A percentile compares a stretch with the other conserved stretches of the same genome.
Conservation (phyloP, 2,888 invertebrate genomes). For the Tanypteryx hageni region DNA sequence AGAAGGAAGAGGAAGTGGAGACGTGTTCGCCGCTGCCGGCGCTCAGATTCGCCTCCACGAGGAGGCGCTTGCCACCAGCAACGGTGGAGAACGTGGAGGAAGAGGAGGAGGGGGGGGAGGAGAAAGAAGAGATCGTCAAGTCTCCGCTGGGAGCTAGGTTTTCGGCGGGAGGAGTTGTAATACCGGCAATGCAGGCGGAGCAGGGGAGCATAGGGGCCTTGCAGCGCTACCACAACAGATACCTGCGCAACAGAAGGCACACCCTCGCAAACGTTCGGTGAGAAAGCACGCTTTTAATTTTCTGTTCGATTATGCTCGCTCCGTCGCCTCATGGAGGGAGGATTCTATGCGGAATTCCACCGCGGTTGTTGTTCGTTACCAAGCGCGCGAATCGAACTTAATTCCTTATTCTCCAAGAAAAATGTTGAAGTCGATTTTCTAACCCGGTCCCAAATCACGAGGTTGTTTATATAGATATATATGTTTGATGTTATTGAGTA, state of each 20-base stretch:
- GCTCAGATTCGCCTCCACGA: conserved; percentile 72
- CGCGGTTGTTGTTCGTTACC: too few relatives aligned
- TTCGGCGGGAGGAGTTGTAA: neutral
- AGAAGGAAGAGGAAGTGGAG: conserved; percentile 47
- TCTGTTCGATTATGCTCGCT: too few relatives aligned
- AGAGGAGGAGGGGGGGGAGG: conserved; percentile 69
- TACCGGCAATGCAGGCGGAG: conserved; percentile 88
- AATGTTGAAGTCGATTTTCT: too few relatives aligned
- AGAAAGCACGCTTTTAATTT: conserved; percentile 75
- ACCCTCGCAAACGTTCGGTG: conserved; percentile 95
- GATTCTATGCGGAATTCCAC: too few relatives aligned
- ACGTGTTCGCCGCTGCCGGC: conserved; percentile 68
- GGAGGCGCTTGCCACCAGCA: conserved; percentile 69
- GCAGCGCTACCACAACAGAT: conserved; percentile 91
- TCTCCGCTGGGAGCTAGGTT: conserved; percentile 53
- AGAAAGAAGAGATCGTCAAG: conserved; percentile 67
- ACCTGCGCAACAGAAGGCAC: conserved; percentile 90
- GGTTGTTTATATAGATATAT: too few relatives aligned
- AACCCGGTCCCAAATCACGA: too few relatives aligned
- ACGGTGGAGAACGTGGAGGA: conserved; percentile 69
- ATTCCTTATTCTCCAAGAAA: too few relatives aligned
- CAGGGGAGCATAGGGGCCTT: conserved; percentile 94
- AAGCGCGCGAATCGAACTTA: too few relatives aligned
- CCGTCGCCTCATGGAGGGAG: too few relatives aligned
- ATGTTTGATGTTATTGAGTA: too few relatives aligned